Conservation (phyloP, 2,113 vertebrate genomes). For the Xiphorhynchus elegans region DNA sequence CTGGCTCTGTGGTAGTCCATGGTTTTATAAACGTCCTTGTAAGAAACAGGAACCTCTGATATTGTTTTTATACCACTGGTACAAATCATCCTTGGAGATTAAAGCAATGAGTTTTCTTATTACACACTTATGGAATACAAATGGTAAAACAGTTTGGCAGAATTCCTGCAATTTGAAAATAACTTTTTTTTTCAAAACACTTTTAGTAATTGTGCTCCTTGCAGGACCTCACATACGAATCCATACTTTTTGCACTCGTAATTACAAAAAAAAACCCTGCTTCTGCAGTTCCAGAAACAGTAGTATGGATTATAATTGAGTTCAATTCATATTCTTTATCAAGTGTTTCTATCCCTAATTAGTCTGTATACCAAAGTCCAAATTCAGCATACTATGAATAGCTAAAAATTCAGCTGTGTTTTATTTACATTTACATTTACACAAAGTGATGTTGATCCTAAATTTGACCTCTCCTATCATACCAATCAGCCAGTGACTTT, state of each 20-base stretch:
- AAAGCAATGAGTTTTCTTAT: neutral
- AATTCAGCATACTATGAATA: neutral
- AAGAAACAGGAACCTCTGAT: neutral
- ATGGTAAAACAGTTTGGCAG: neutral
- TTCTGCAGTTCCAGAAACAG: neutral
- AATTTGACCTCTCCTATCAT: neutral
- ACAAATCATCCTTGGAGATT: neutral
- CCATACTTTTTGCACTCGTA: neutral
- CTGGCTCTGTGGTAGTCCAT: neutral
- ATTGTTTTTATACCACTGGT: neutral
- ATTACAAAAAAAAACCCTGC: neutral
- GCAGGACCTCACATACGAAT: neutral
- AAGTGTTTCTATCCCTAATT: neutral
- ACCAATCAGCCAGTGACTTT: neutral
- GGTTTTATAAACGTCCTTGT: neutral
- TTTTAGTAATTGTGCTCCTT: neutral
- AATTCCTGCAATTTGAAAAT: neutral
- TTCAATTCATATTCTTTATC: neutral
- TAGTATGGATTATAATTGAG: neutral
- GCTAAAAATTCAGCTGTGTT: neutral
- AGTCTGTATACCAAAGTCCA: neutral
- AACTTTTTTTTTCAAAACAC: neutral
- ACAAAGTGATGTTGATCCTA: neutral
- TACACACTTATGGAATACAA: neutral
- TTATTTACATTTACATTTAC: neutral